Percentiles rank a stretch among this genome's conserved stretches.
Evolutionary conservation across 2,113 vertebrate genomes (phyloP).

Genomic region (Aspidoscelis tigris): DNA sequence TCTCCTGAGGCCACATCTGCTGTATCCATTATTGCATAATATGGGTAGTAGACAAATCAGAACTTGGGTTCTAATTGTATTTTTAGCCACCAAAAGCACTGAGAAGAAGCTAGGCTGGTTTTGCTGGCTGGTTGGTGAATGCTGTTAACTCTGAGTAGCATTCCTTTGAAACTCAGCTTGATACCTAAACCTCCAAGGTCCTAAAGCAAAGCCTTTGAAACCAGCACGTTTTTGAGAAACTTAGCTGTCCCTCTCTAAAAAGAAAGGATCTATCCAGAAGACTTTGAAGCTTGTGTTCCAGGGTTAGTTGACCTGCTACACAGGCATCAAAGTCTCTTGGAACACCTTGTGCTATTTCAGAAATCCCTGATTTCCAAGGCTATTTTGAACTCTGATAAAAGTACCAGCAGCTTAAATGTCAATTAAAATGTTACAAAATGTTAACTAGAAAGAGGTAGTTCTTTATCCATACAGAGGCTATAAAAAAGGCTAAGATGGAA

Average conservation of each 20-base stretch:
- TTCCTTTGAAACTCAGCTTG: constrained; percentile 41
- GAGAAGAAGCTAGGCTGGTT: constrained; percentile 12
- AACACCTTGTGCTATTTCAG: constrained; percentile 4
- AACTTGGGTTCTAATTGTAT: not conserved
- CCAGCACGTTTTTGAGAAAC: constrained; percentile 45
- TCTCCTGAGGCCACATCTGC: too few relatives aligned
- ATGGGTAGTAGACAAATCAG: not conserved
- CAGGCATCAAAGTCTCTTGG: constrained; percentile 9
- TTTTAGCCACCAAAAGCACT: constrained; percentile 13
- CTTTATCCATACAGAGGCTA: not conserved
- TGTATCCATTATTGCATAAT: not conserved
- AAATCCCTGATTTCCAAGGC: constrained; percentile 16
- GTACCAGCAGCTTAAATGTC: not conserved
- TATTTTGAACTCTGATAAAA: constrained; percentile 6
- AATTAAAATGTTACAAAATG: not conserved
- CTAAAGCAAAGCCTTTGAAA: constrained; percentile 43
- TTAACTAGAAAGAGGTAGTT: constrained; percentile 15
- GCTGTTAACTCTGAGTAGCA: constrained; percentile 23
- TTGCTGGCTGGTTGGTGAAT: constrained; percentile 13
- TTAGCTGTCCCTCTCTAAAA: constrained; percentile 23
- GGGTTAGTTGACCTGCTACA: constrained; percentile 27
- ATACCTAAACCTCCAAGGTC: constrained; percentile 42
- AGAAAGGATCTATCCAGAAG: constrained; percentile 15
- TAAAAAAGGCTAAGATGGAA: not conserved
- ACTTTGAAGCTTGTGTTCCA: constrained; percentile 32